Percentiles rank a stretch among this genome's conserved stretches.
Conservation (phyloP, 92 coral and sea anemone genomes). For the Scolanthus callimorphus region DNA sequence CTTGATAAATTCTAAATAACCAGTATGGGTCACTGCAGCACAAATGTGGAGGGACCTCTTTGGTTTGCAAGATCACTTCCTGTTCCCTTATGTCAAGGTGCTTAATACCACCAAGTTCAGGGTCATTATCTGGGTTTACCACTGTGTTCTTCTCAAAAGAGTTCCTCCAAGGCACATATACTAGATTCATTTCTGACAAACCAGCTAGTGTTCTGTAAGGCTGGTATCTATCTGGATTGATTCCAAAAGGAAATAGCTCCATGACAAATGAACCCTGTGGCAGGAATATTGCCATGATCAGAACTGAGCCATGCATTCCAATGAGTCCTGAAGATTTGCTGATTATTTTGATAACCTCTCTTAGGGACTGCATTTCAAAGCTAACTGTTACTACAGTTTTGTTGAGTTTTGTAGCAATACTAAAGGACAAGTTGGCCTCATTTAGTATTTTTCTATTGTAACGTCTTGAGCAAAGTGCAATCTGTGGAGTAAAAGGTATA, state of each 20-base stretch:
- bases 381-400: slow-evolving; percentile 69
- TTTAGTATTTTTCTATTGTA: slow-evolving; percentile 79
- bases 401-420: slow-evolving; percentile 67
- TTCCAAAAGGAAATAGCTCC: slow-evolving; percentile 89
- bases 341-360: slow-evolving; percentile 55
- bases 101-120: slow-evolving; percentile 84
- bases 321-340: slow-evolving; percentile 72
- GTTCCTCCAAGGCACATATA: slow-evolving; percentile 81
- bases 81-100: slow-evolving; percentile 70
- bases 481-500: slow-evolving; percentile 9
- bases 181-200: slow-evolving; percentile 64
- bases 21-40: slow-evolving; percentile 89
- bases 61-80: slow-evolving; percentile 33
- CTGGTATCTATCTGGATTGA: slow-evolving; percentile 65
- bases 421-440: slow-evolving; percentile 69
- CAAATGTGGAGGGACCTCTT: slow-evolving; percentile 69
- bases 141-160: slow-evolving; percentile 71
- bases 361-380: slow-evolving; percentile 76
- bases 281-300: slow-evolving; percentile 82
- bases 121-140: slow-evolving; percentile 72
- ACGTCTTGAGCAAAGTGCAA: slow-evolving; percentile 70
- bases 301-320: slow-evolving; percentile 95
- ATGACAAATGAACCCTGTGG: slow-evolving; percentile 61
- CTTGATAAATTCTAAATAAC: slow-evolving; percentile 95
- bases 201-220: slow-evolving; percentile 85